Conservation (phyloP, 2,888 invertebrate species). For the Chalcis sispes region DNA sequence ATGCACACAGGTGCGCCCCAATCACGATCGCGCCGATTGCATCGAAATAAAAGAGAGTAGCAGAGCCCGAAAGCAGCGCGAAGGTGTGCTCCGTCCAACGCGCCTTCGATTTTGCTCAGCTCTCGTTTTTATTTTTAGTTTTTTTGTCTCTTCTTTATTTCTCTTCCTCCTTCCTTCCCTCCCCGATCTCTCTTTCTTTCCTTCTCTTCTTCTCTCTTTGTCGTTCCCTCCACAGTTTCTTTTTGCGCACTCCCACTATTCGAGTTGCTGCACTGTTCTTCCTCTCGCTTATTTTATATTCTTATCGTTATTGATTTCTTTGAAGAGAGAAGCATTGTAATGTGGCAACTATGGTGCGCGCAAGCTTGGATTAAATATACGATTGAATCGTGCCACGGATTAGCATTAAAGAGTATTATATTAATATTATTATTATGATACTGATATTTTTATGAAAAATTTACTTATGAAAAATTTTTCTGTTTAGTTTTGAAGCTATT, state of each 20-base stretch:
- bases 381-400: conserved; percentile 25
- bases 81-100: conserved; percentile 38
- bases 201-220: neutral
- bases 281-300: conserved; percentile 5
- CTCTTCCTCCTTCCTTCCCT: conserved; percentile 7
- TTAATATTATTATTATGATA: too few species aligned
- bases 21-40: conserved; percentile 57
- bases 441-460: too few species aligned
- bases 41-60: conserved; percentile 2
- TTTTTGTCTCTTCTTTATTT: conserved; percentile 9
- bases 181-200: conserved; percentile 9
- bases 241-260: neutral
- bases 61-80: conserved; percentile 31
- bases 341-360: neutral
- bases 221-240: neutral
- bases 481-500: too few species aligned
- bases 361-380: conserved; percentile 4
- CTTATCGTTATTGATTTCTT: conserved; percentile 54
- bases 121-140: neutral
- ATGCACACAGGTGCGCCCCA: conserved; percentile 58
- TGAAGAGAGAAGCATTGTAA: conserved; percentile 20
- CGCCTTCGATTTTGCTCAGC: conserved; percentile 10
- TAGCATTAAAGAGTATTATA: conserved; percentile 31
- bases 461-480: too few species aligned
- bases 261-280: neutral